A percentile compares a stretch with the other conserved stretches of the same genome.
These are phyloP conservation scores for Amblyjoppa proteus DNA, from an alignment of 2,888 invertebrate species.

Conservation along the genomic window DNA sequence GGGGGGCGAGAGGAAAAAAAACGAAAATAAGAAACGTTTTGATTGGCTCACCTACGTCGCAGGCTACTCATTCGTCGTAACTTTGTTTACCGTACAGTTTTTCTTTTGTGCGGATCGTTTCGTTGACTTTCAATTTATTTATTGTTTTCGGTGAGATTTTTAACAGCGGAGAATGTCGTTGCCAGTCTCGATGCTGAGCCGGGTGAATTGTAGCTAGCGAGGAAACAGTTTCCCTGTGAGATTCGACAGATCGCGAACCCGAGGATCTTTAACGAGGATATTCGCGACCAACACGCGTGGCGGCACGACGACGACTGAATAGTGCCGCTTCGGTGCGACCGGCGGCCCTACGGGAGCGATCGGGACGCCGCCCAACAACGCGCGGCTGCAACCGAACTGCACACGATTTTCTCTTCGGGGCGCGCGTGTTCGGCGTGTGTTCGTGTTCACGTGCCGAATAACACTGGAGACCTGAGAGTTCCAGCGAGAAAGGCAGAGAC, in stretches of 20 bases:
- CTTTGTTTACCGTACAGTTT: too few relatives aligned
- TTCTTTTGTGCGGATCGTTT: too few relatives aligned
- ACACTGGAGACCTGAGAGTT: constrained; percentile 28
- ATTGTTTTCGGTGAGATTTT: too few relatives aligned
- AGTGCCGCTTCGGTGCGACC: constrained; percentile 60
- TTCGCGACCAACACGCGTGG: constrained; percentile 71
- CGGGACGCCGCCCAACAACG: constrained; percentile 61
- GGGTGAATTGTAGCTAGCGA: background rate
- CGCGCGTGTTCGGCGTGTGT: constrained; percentile 6
- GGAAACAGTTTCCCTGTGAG: background rate
- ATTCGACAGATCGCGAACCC: constrained; percentile 15
- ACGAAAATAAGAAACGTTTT: background rate
- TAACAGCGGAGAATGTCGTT: too few relatives aligned
- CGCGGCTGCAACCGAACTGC: constrained; percentile 66
- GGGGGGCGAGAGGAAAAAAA: background rate
- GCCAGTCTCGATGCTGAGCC: background rate
- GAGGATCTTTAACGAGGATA: background rate
- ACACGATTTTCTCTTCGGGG: constrained; percentile 18
- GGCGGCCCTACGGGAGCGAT: constrained; percentile 54
- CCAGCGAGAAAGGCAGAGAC: constrained; percentile 11
- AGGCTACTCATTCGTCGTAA: too few relatives aligned
- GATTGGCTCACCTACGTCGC: too few relatives aligned
- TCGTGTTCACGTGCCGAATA: constrained; percentile 53
- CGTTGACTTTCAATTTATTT: too few relatives aligned
- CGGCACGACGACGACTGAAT: constrained; percentile 77